Evolutionary conservation across 2,888 invertebrate genomes (phyloP).

Genomic region (Nemapogon koenigi): DNA sequence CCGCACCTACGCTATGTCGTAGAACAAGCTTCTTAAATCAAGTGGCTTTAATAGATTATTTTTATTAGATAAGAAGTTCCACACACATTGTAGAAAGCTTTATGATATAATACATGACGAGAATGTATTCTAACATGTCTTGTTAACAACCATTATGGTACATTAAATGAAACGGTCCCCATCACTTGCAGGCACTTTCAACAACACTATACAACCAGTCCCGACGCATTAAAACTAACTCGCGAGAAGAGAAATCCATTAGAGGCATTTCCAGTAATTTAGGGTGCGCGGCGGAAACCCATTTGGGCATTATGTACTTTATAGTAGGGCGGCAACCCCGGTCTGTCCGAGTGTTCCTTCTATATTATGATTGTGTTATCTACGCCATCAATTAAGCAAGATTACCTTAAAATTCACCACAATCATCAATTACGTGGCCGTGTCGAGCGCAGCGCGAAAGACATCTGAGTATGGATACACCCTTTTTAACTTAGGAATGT

Average conservation of each 20-base stretch:
- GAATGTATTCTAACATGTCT: too few relatives aligned
- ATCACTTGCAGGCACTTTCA: too few relatives aligned
- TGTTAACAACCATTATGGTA: too few relatives aligned
- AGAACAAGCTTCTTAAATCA: too few relatives aligned
- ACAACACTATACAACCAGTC: slow-evolving; percentile 23
- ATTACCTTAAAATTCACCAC: slow-evolving; percentile 53
- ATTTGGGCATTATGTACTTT: slow-evolving; percentile 36
- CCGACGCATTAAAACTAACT: slow-evolving; percentile 27
- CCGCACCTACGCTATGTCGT: slow-evolving; percentile 41
- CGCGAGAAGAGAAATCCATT: slow-evolving; percentile 31
- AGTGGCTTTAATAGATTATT: too few relatives aligned
- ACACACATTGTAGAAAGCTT: too few relatives aligned
- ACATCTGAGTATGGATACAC: slow-evolving; percentile 31
- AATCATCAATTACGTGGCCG: slow-evolving; percentile 42
- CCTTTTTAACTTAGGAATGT: too few relatives aligned
- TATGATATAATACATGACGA: too few relatives aligned
- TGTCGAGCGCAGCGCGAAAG: slow-evolving; percentile 21
- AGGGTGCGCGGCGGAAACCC: slow-evolving; percentile 31
- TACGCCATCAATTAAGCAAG: slow-evolving; percentile 51
- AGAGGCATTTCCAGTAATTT: slow-evolving; percentile 24
- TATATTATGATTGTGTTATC: slow-evolving; percentile 44
- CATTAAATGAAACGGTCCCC: too few relatives aligned
- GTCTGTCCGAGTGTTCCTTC: slow-evolving; percentile 29
- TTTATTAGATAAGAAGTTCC: too few relatives aligned
- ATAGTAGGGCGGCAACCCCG: slow-evolving; percentile 25